Evolutionary conservation across 2,797 vertebrate genomes (phyloP).

Genomic region (Meriones psammophilus): DNA sequence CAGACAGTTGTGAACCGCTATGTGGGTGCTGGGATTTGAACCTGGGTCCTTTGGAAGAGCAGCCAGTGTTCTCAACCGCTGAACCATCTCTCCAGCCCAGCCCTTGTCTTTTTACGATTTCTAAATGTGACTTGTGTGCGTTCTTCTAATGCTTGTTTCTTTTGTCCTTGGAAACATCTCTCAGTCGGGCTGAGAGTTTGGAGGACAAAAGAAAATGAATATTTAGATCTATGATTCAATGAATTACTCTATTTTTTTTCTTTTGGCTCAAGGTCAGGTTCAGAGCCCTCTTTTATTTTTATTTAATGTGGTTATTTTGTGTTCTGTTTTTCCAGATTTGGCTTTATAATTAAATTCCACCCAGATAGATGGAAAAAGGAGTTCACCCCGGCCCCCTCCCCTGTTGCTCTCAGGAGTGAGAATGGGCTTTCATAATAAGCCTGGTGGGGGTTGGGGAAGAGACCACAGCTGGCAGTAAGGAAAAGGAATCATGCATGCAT

Average conservation of each 20-base stretch:
- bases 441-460: constrained; percentile 2
- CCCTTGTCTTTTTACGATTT: neutral
- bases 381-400: constrained; percentile 22
- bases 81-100: too few relatives aligned
- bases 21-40: too few relatives aligned
- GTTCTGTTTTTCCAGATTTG: constrained; percentile 73
- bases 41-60: too few relatives aligned
- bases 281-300: constrained; percentile 66
- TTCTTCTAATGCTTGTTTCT: neutral
- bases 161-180: constrained; percentile 56
- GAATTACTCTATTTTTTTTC: constrained; percentile 55
- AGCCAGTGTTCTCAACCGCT: too few relatives aligned
- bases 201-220: constrained; percentile 48
- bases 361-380: constrained; percentile 71
- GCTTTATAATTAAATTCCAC: constrained; percentile 79
- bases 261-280: constrained; percentile 62
- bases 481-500: constrained; percentile 60
- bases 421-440: constrained; percentile 58
- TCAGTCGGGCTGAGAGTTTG: constrained; percentile 38
- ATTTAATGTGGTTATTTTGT: constrained; percentile 74
- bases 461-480: constrained; percentile 14
- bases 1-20: too few relatives aligned
- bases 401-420: constrained; percentile 47
- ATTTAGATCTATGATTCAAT: constrained; percentile 68
- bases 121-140: constrained; percentile 2